These are phyloP conservation scores for Mustelus asterias DNA, from an alignment of 2,113 vertebrate species.

Conservation along the genomic window DNA sequence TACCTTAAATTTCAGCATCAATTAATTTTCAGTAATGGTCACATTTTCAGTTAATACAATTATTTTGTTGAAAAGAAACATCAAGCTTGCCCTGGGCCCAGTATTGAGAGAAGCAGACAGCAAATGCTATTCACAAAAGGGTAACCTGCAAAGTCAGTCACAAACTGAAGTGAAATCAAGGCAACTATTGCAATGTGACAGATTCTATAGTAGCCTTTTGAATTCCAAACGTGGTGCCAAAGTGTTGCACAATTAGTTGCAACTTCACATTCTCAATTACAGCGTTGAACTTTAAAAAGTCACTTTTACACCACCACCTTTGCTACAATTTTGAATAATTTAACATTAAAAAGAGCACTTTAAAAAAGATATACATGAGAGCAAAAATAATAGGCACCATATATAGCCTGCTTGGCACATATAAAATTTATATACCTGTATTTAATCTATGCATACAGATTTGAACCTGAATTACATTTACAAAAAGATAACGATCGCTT, in stretches of 20 bases:
- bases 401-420: not conserved
- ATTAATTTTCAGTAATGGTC: not conserved
- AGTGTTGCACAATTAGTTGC: not conserved
- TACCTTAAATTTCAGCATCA: not conserved
- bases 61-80: not conserved
- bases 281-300: not conserved
- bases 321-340: not conserved
- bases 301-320: not conserved
- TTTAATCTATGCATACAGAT: slow-evolving; percentile 20
- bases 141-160: not conserved
- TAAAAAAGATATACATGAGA: not conserved
- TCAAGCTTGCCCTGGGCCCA: not conserved
- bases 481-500: not conserved
- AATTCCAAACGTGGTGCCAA: not conserved
- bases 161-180: not conserved
- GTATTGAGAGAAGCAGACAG: not conserved
- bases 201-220: not conserved
- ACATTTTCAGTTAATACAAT: not conserved
- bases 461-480: slow-evolving; percentile 10
- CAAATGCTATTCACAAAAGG: not conserved
- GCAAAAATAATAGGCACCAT: not conserved
- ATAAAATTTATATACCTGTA: not conserved
- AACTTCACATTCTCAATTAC: not conserved
- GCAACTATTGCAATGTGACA: not conserved
- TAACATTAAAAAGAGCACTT: not conserved